Conservation (phyloP, 2,888 invertebrate species). For the Andrena marginata region DNA sequence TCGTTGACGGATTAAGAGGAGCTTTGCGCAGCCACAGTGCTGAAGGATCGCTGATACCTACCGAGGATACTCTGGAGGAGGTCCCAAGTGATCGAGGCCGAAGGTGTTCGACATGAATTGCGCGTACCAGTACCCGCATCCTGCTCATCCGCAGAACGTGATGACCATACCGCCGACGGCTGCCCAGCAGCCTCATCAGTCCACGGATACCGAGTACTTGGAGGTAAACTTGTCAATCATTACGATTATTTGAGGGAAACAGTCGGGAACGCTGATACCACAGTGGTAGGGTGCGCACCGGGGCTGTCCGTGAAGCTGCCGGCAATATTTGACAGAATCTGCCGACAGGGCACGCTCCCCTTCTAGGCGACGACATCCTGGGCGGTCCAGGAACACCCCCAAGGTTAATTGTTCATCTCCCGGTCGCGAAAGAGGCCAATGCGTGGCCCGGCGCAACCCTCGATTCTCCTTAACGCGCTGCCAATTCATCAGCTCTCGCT, state of each 20-base stretch:
- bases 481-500: constrained; percentile 66
- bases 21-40: not conserved
- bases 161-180: constrained; percentile 79
- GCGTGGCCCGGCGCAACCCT: constrained; percentile 53
- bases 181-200: constrained; percentile 77
- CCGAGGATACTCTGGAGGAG: not conserved
- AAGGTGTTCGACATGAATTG: constrained; percentile 79
- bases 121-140: constrained; percentile 83
- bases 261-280: too few relatives aligned
- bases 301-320: constrained; percentile 49
- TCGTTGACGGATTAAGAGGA: not conserved
- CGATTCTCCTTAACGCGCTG: constrained; percentile 72
- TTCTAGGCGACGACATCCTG: constrained; percentile 77
- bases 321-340: constrained; percentile 44
- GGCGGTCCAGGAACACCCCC: constrained; percentile 80
- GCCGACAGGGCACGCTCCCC: constrained; percentile 52
- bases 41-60: not conserved
- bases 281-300: constrained; percentile 38
- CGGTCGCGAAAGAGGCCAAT: constrained; percentile 78
- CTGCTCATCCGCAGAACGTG: constrained; percentile 81
- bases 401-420: constrained; percentile 84
- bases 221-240: constrained; percentile 77
- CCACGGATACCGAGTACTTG: constrained; percentile 81
- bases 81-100: not conserved
- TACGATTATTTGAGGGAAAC: not conserved